A percentile compares a stretch with the other conserved stretches of the same genome.
These are phyloP conservation scores for Cremastinae sp. DNA, from an alignment of 2,888 invertebrate genomes.

Conservation along the genomic window DNA sequence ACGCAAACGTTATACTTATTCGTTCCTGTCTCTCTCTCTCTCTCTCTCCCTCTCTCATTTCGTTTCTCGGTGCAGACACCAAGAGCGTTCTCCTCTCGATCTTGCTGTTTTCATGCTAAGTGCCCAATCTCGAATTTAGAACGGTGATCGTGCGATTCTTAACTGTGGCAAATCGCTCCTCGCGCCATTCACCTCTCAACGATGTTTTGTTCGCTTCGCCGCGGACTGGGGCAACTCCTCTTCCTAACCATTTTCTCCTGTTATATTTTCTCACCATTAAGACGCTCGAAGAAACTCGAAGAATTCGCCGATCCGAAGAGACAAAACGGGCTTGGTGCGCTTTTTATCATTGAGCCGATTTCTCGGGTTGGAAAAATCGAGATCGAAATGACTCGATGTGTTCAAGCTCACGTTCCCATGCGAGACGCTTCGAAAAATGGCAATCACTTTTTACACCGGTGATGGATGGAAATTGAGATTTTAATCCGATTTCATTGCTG, in stretches of 20 bases:
- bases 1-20: conserved; percentile 7
- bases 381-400: too few relatives aligned
- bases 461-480: too few relatives aligned
- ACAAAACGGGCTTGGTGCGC: not conserved
- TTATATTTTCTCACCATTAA: conserved; percentile 43
- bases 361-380: not conserved
- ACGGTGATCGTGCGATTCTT: conserved; percentile 64
- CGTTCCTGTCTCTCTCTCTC: conserved; percentile 2
- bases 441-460: too few relatives aligned
- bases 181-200: conserved; percentile 49
- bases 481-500: too few relatives aligned
- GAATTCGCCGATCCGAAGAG: conserved; percentile 8
- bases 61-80: conserved; percentile 3
- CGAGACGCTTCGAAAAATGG: too few relatives aligned
- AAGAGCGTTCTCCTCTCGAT: conserved; percentile 30
- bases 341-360: conserved; percentile 13
- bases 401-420: too few relatives aligned
- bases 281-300: conserved; percentile 10
- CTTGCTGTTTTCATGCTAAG: conserved; percentile 59
- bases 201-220: conserved; percentile 34
- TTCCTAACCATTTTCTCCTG: conserved; percentile 27
- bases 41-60: conserved; percentile 12
- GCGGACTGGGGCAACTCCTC: conserved; percentile 2
- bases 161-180: conserved; percentile 63
- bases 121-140: conserved; percentile 71